phyloP scores from a whole-genome alignment of 2,888 invertebrate genomes.

The Muscina levida region DNA sequence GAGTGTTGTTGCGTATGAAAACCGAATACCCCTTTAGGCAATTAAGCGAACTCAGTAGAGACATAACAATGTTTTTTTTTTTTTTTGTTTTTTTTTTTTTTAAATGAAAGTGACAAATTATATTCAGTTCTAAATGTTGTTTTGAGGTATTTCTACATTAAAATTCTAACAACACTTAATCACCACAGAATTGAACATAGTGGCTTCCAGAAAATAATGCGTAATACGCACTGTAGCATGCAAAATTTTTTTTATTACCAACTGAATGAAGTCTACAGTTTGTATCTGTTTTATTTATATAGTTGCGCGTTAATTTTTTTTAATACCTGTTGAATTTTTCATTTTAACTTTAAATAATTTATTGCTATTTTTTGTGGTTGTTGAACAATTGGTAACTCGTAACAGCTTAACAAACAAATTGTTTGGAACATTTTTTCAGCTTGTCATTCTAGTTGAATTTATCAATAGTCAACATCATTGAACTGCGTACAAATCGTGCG shows the following conservation, averaged over 20 bases:
- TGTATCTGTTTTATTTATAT: not conserved
- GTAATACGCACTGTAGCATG: conserved; percentile 36
- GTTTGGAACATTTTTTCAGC: not conserved
- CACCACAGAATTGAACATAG: not conserved
- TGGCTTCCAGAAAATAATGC: not conserved
- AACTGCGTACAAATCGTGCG: not conserved
- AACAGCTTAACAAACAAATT: conserved; percentile 11
- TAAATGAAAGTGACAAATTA: conserved; percentile 57
- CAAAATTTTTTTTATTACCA: not conserved
- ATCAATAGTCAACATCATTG: not conserved
- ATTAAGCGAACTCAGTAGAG: conserved; percentile 30
- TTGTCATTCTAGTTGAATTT: conserved; percentile 14
- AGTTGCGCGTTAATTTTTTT: conserved; percentile 14
- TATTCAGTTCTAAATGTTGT: conserved; percentile 6
- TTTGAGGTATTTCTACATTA: conserved; percentile 13
- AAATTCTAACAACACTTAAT: not conserved
- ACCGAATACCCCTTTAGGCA: conserved; percentile 20
- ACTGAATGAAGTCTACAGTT: not conserved
- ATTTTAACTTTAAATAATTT: not conserved
- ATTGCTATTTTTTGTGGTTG: not conserved
- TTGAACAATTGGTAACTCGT: not conserved
- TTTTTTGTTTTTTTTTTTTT: no score
- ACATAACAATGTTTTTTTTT: conserved; percentile 1
- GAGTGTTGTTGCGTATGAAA: conserved; percentile 1
- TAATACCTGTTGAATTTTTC: not conserved